Percentiles rank a stretch among this genome's conserved stretches.
Conservation (phyloP, 2,797 vertebrate species). For the Phyllotis vaccarum region DNA sequence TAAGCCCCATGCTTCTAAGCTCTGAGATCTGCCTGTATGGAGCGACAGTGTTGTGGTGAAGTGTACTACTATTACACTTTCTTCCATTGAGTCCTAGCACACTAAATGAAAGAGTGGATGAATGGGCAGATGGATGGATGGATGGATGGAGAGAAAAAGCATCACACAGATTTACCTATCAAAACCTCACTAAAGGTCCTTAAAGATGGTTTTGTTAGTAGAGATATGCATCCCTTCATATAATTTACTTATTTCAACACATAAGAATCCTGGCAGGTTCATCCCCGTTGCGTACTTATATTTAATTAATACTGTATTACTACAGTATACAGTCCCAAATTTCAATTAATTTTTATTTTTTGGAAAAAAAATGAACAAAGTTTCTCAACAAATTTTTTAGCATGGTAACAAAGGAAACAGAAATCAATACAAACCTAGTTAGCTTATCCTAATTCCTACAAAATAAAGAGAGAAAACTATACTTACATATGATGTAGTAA, state of each 20-base stretch:
- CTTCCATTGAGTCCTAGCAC: not conserved
- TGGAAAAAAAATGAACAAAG: conserved; percentile 42
- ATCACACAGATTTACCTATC: conserved; percentile 73
- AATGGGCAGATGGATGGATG: not conserved
- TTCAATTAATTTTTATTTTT: conserved; percentile 50
- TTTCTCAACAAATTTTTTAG: conserved; percentile 63
- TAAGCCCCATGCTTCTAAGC: not conserved
- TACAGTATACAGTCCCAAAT: conserved; percentile 36
- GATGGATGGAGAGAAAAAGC: conserved; percentile 65
- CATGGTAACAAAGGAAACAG: conserved; percentile 73
- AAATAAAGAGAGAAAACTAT: conserved; percentile 77
- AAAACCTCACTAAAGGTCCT: conserved; percentile 71
- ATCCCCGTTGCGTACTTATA: conserved; percentile 58
- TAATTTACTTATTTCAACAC: conserved; percentile 65
- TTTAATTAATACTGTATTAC: conserved; percentile 62
- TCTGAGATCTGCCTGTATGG: not conserved
- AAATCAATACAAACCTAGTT: conserved; percentile 81
- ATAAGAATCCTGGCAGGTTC: conserved; percentile 32
- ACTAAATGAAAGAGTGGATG: conserved; percentile 3
- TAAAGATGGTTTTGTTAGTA: conserved; percentile 62
- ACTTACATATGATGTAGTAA: conserved; percentile 99
- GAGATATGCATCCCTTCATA: conserved; percentile 47
- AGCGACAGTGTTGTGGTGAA: accelerated
- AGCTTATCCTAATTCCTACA: conserved; percentile 76
- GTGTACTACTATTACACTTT: too few species aligned